A percentile compares a stretch with the other conserved stretches of the same genome.
phyloP scores from a whole-genome alignment of 2,113 vertebrate genomes.

The Bufo bufo region DNA sequence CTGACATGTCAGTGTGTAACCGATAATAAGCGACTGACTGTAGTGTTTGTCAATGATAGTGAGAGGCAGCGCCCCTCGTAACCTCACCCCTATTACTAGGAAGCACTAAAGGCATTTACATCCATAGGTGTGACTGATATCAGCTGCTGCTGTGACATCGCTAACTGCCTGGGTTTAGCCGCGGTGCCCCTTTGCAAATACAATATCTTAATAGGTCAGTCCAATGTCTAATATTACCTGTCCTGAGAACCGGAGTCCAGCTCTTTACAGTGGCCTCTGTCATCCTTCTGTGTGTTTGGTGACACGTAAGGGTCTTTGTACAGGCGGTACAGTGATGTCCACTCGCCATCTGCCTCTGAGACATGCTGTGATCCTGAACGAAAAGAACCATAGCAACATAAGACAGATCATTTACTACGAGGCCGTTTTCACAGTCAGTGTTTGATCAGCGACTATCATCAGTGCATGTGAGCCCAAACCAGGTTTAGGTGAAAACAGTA shows the following conservation, averaged over 20 bases:
- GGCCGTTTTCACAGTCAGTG: not conserved
- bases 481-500: no score
- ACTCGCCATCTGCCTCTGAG: not conserved
- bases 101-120: no score
- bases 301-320: not conserved
- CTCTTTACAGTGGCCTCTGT: not conserved
- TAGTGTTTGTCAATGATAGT: not conserved
- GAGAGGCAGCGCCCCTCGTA: no score
- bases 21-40: no score
- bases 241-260: not conserved
- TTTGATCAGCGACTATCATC: no score
- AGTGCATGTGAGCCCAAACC: no score
- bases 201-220: not conserved
- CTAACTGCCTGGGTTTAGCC: no score
- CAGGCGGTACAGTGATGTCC: not conserved
- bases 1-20: no score
- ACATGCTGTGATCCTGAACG: slow-evolving; percentile 7
- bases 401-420: not conserved
- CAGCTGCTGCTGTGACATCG: no score
- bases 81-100: no score
- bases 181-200: no score
- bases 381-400: not conserved
- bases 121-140: no score
- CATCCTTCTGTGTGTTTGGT: not conserved
- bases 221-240: not conserved